phyloP scores from a whole-genome alignment of 1,140 invertebrate species.

The Cydia fagiglandana region DNA sequence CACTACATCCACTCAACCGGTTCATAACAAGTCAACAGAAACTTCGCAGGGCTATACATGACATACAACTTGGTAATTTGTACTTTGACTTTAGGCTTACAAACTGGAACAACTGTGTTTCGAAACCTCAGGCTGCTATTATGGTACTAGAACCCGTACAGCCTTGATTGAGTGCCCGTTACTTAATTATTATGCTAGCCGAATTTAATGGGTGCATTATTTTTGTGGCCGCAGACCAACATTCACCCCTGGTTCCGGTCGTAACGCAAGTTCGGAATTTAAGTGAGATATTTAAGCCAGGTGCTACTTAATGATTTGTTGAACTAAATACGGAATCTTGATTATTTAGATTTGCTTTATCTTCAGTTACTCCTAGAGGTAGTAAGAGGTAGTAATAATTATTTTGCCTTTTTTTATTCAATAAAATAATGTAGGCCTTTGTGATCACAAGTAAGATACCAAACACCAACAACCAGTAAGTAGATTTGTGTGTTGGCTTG shows the following conservation, averaged over 20 bases:
- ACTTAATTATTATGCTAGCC: slow-evolving; percentile 78
- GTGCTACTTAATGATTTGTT: not conserved
- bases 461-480: too few relatives aligned
- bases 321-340: not conserved
- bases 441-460: too few relatives aligned
- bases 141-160: slow-evolving; percentile 65
- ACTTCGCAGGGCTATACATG: slow-evolving; percentile 34
- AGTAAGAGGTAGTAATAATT: too few relatives aligned
- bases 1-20: not conserved
- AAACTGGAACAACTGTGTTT: slow-evolving; percentile 74
- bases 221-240: slow-evolving; percentile 47
- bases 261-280: not conserved
- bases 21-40: not conserved
- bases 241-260: slow-evolving; percentile 7
- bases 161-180: slow-evolving; percentile 71
- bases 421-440: too few relatives aligned
- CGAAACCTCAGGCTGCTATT: slow-evolving; percentile 66
- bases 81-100: slow-evolving; percentile 68
- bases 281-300: not conserved
- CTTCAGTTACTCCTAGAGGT: not conserved
- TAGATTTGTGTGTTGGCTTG: too few relatives aligned
- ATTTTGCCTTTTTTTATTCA: not conserved
- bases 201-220: slow-evolving; percentile 71
- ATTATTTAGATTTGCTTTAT: not conserved
- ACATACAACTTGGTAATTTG: slow-evolving; percentile 71